Evolutionary conservation across 1,140 invertebrate genomes (phyloP), one percentile per base, ranked within the genome.

Genomic region (Muscidifurax raptorellus): DNA sequence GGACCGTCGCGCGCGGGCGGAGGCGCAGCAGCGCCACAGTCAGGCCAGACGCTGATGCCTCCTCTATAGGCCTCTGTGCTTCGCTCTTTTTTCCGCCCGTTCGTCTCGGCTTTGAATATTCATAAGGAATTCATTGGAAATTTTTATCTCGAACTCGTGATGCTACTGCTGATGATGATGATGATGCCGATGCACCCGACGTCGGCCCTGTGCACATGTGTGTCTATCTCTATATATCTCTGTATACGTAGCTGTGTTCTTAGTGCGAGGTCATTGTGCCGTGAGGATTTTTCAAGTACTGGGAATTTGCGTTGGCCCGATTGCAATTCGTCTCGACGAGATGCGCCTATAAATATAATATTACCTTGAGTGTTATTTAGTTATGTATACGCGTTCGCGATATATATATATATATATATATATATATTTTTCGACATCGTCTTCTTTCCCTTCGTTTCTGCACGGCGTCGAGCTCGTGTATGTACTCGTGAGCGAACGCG

Each of bases 181-280:
- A 9, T 1, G 12, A n/a, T 67, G 25, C 28, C 36, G 5, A 15
- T 79, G 12, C 30, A 59, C 59, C 66, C 32, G 36, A 40, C 36
- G 0, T 40, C 32, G 32, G 32, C 32, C 32, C 32, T 10, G 7
- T 40, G 36, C 36, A 12, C 9, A 40, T 40, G 36, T 40, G 9
- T 40, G 59, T n/a, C n/a, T n/a, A n/a, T n/a, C n/a, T n/a, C n/a
- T n/a, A n/a, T n/a, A n/a, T n/a, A n/a, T n/a, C 52, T 47, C 2
- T 44, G 1, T 6, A 7, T 6, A 59, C 0, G 4, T 59, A 59
- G 52, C 52, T n/a, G 52, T n/a, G 52, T n/a, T 59, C 18, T 59
- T 59, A 59, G 72, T 22, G 66, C 30, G 36, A 81, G 80, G 82
- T 83, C 82, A 40, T 78, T 83, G 82, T 72, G 66, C 82, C 30